Percentiles rank a stretch among this genome's conserved stretches.
phyloP scores from a whole-genome alignment of 2,797 vertebrate species.

The Mormyrops boulengeri region DNA sequence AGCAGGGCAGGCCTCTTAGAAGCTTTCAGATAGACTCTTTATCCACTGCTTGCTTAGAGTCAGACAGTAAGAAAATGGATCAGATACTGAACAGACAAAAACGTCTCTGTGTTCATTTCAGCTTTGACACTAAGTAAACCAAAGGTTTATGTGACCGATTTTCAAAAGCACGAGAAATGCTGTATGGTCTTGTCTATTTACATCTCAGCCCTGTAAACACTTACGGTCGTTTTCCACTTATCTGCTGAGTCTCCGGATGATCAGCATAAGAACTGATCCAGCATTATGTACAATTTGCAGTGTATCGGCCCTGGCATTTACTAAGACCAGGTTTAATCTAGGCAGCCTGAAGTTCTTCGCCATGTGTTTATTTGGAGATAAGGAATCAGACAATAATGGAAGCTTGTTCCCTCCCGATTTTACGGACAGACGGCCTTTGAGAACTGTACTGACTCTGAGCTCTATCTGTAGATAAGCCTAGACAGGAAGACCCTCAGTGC shows the following conservation, averaged over 20 bases:
- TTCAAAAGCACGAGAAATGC: neutral
- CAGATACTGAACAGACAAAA: neutral
- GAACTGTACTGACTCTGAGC: conserved; percentile 15
- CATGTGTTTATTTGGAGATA: conserved; percentile 26
- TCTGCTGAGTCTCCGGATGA: neutral
- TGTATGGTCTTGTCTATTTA: neutral
- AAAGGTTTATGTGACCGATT: neutral
- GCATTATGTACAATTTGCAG: neutral
- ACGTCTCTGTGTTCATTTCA: neutral
- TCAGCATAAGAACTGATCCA: neutral
- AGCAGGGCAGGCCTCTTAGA: neutral
- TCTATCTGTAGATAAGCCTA: conserved; percentile 18
- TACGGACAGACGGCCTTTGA: conserved; percentile 16
- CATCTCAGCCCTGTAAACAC: conserved; percentile 14
- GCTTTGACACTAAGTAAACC: neutral
- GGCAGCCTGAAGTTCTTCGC: neutral
- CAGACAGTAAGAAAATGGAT: neutral
- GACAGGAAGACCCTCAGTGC: neutral
- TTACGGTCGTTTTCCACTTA: conserved; percentile 6
- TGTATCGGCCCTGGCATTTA: conserved; percentile 28
- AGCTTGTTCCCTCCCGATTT: conserved; percentile 16
- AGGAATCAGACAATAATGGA: conserved; percentile 17
- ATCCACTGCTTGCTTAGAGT: neutral
- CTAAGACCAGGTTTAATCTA: conserved; percentile 16
- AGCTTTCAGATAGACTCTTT: neutral